These are phyloP conservation scores for Smittia sp. DNA, from an alignment of 2,888 invertebrate genomes.

Conservation along the genomic window DNA sequence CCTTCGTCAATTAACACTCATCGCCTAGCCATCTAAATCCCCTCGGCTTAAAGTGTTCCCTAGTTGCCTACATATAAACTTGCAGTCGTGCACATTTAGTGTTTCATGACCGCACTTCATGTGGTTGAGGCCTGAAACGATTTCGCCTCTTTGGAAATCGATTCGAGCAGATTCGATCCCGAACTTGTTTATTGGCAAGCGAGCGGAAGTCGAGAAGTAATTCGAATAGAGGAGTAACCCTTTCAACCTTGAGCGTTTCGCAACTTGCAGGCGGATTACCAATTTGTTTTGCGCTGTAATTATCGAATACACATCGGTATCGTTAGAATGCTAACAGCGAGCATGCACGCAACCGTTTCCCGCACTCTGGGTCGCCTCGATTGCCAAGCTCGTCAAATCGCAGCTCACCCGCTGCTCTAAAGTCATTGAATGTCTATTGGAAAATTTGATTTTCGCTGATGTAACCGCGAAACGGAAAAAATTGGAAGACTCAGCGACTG, in stretches of 20 bases:
- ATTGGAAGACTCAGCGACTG: background rate
- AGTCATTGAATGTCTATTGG: constrained; percentile 9
- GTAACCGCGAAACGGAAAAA: background rate
- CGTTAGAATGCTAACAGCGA: no score
- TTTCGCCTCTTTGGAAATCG: background rate
- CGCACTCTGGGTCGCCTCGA: background rate
- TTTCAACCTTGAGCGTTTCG: background rate
- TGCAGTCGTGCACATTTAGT: constrained; percentile 6
- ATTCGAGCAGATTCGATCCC: background rate
- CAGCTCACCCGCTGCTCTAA: background rate
- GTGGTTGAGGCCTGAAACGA: background rate
- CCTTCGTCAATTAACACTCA: no score
- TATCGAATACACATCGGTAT: constrained; percentile 4
- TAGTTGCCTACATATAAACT: background rate
- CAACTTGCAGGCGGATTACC: background rate
- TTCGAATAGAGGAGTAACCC: background rate
- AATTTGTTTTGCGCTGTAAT: background rate
- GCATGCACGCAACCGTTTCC: background rate
- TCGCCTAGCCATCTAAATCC: background rate
- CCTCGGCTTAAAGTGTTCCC: background rate
- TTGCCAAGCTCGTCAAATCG: background rate
- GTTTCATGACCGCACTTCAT: constrained; percentile 1
- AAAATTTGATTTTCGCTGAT: constrained; percentile 12
- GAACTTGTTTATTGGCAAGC: background rate
- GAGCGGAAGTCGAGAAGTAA: background rate